Percentiles rank a stretch among this genome's conserved stretches.
Conservation (phyloP, 2,113 vertebrate genomes). For the Hypomesus transpacificus region DNA sequence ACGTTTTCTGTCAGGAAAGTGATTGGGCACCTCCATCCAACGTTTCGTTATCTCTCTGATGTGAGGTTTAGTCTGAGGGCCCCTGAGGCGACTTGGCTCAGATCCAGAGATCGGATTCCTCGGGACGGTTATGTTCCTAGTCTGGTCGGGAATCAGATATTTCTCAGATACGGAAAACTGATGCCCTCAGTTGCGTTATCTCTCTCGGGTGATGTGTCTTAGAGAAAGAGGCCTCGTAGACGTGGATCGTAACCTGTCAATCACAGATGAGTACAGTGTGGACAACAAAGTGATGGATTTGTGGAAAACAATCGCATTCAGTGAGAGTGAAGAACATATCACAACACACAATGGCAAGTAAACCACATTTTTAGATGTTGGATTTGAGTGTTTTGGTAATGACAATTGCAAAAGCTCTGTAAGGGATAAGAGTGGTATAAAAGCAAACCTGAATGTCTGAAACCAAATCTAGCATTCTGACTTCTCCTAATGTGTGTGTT, state of each 20-base stretch:
- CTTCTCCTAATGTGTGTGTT: no score
- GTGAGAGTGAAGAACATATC: no score
- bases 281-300: conserved; percentile 5
- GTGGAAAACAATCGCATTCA: no score
- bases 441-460: conserved; percentile 2
- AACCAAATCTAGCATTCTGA: no score
- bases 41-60: conserved; percentile 55
- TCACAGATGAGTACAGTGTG: conserved; percentile 36
- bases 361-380: background rate
- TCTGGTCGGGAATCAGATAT: background rate
- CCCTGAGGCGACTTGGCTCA: conserved; percentile 39
- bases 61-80: conserved; percentile 41
- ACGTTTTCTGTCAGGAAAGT: conserved; percentile 33
- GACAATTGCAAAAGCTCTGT: no score
- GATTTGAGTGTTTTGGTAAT: no score
- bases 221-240: background rate
- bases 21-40: conserved; percentile 21
- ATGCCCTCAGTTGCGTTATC: no score
- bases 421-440: no score
- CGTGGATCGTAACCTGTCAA: conserved; percentile 25
- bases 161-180: background rate
- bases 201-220: no score
- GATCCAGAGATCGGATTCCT: conserved; percentile 40
- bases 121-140: background rate
- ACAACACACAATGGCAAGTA: background rate